These are phyloP conservation scores for Lepidochitona cinerea DNA, from an alignment of 2,888 invertebrate species.

Conservation along the genomic window DNA sequence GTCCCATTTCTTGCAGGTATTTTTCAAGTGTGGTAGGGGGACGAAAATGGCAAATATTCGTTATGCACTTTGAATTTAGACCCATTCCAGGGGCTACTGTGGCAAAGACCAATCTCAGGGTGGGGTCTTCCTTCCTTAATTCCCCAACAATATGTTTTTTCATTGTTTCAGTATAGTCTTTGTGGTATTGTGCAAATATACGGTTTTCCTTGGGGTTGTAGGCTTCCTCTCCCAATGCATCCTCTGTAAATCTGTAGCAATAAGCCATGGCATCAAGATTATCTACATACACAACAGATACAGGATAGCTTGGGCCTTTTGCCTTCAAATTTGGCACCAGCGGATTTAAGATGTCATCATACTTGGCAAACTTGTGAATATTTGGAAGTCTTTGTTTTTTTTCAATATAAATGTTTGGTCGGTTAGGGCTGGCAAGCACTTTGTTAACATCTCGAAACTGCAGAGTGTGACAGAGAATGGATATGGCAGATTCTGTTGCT, in stretches of 20 bases:
- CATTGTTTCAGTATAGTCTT: background rate
- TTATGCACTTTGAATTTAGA: background rate
- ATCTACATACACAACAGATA: slow-evolving; percentile 10
- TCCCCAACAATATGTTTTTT: slow-evolving; percentile 5
- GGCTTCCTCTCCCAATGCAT: background rate
- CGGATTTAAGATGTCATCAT: background rate
- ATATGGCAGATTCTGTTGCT: background rate
- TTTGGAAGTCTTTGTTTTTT: slow-evolving; percentile 1
- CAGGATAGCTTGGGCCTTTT: background rate
- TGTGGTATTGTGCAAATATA: slow-evolving; percentile 14
- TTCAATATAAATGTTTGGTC: too few species aligned
- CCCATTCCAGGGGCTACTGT: slow-evolving; percentile 16
- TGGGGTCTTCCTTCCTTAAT: background rate
- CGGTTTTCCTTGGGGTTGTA: background rate
- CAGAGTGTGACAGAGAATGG: too few species aligned
- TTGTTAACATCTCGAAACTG: background rate
- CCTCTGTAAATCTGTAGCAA: background rate
- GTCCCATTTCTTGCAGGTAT: background rate
- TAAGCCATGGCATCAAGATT: background rate
- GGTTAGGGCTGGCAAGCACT: background rate
- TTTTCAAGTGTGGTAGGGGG: background rate
- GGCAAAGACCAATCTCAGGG: background rate
- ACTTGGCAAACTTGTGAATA: slow-evolving; percentile 9
- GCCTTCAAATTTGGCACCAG: background rate
- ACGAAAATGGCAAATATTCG: background rate